phyloP scores from a whole-genome alignment of 2,797 vertebrate species.

The Carcharodon carcharias region DNA sequence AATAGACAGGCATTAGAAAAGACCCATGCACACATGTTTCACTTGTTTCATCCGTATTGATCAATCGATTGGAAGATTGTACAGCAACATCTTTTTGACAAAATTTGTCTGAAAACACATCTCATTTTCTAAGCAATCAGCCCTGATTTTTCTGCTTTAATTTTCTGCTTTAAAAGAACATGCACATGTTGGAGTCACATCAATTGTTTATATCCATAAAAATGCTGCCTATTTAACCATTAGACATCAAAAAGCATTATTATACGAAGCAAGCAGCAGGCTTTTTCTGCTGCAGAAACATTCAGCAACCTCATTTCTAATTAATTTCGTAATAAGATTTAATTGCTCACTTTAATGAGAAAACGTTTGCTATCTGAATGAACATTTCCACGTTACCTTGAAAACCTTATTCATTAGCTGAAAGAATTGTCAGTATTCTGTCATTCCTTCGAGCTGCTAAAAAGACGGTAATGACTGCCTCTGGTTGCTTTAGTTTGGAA shows the following conservation, averaged over 20 bases:
- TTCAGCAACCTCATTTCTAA: neutral
- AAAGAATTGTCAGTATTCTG: neutral
- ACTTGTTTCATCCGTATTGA: neutral
- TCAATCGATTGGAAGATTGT: neutral
- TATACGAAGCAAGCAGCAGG: too few species aligned
- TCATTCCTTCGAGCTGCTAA: neutral
- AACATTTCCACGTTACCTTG: slow-evolving; percentile 2
- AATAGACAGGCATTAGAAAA: neutral
- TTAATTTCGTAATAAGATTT: slow-evolving; percentile 22
- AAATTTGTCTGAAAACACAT: neutral
- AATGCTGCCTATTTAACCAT: neutral
- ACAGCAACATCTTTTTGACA: neutral
- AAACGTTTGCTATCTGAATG: neutral
- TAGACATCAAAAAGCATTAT: neutral
- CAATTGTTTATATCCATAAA: neutral
- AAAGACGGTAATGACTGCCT: neutral
- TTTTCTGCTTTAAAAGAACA: neutral
- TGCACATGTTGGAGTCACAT: neutral
- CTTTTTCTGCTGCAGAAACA: neutral
- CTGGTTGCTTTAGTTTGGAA: neutral
- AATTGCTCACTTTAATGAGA: slow-evolving; percentile 19
- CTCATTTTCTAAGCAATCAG: neutral
- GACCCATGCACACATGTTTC: neutral
- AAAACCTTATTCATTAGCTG: neutral
- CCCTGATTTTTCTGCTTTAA: neutral